Base-by-base conservation (phyloP, 1,140 invertebrate genomes). In the Drosophila rufa region DNA sequence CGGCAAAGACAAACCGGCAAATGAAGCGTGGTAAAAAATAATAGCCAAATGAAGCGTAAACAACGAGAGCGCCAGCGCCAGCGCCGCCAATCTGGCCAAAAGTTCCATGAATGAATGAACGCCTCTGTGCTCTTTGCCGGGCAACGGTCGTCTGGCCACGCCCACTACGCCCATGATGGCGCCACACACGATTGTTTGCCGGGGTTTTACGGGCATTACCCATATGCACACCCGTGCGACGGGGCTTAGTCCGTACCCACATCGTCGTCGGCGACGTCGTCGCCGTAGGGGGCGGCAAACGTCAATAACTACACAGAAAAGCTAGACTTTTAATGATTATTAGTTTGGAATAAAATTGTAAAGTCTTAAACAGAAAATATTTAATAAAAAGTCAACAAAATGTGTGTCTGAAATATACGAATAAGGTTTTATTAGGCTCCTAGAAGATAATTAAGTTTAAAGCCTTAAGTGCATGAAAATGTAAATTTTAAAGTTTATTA, bases 41-140 rank as follows among this genome's bases (percentile, higher is more conserved):
- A 45, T 57, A 79, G 62, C 74, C 68, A 80, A 87, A 79, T 84
- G 84, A 89, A 89, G 84, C 84, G 84, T 89, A 77, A 87, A 82
- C 83, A 86, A 81, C 47, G 50, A 58, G 60, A 55, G 69, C 50
- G 47, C 47, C 50, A 43, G 40, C 40, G 40, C 4, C 40, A 53
- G 50, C 3, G 50, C 12, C 30, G 51, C 36, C 56, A 74, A 79
- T 81, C 78, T 60, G 70, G 68, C 68, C 68, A 69, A 87, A 64
- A 79, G 62, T 78, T 42, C 53, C 61, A 89, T 87, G 83, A 87
- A 87, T 86, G 83, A 87, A 87, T 70, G 83, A 76, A 82, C 60
- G 43, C 59, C 69, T 65, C 43, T 78, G 47, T 80, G 57, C 67
- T 68, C 53, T 64, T 60, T 57, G 56, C 58, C 38, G 30, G 40